phyloP scores from a whole-genome alignment of 2,888 invertebrate species.

The Nasonia oneida region DNA sequence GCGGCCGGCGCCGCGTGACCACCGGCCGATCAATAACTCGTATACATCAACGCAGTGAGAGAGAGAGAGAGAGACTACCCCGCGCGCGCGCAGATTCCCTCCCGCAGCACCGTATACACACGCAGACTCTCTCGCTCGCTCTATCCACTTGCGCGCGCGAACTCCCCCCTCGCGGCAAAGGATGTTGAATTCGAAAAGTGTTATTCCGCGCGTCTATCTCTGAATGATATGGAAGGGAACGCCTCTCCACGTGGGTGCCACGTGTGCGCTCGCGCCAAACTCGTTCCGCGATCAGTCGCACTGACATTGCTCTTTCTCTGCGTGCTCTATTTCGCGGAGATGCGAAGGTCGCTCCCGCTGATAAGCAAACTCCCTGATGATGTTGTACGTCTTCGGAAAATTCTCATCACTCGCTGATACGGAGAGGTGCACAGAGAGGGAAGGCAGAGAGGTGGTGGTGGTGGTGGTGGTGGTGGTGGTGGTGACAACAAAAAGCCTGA shows the following conservation, averaged over 20 bases:
- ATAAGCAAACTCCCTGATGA: background rate
- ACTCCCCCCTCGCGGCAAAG: constrained; percentile 67
- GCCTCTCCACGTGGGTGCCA: constrained; percentile 78
- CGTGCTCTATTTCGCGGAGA: background rate
- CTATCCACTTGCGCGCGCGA: constrained; percentile 6
- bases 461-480: background rate
- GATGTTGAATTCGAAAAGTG: constrained; percentile 79
- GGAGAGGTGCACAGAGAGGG: background rate
- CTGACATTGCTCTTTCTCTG: background rate
- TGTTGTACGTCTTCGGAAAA: background rate
- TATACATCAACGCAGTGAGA: background rate
- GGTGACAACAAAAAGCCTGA: background rate
- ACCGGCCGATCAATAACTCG: constrained; percentile 74
- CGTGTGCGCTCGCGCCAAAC: constrained; percentile 74
- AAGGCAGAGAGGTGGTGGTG: background rate
- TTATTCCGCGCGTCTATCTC: constrained; percentile 79
- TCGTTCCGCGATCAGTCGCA: constrained; percentile 59
- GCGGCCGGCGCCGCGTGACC: constrained; percentile 79
- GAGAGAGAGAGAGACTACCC: constrained; percentile 11
- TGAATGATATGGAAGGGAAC: constrained; percentile 79
- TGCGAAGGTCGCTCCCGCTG: too few species aligned
- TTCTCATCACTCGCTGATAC: background rate
- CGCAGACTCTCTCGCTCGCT: constrained; percentile 27
- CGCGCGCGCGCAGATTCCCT: constrained; percentile 63
- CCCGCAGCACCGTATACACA: background rate